Evolutionary conservation across 1,140 invertebrate genomes (phyloP).

Genomic region (Oreohelix idahoensis): DNA sequence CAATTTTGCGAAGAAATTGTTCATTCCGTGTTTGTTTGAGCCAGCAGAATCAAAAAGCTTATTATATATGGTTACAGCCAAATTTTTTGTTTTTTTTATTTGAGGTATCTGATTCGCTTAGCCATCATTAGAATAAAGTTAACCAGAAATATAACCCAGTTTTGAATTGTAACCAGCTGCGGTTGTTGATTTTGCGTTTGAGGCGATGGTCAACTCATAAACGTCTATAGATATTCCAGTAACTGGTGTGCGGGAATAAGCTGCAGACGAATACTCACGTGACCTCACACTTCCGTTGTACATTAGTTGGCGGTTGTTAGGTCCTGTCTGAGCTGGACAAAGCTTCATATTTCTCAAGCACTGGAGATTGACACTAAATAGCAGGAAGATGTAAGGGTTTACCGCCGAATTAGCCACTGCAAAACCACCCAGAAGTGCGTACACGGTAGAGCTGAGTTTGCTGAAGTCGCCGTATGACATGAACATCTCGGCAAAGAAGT

Average conservation of each 20-base stretch:
- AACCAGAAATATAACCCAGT: not conserved
- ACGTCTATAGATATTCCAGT: slow-evolving; percentile 41
- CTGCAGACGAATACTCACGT: slow-evolving; percentile 49
- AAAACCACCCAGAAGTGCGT: slow-evolving; percentile 63
- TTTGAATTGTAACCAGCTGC: not conserved
- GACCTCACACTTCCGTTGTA: slow-evolving; percentile 54
- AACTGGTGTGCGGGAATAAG: slow-evolving; percentile 41
- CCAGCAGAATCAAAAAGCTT: too few species aligned
- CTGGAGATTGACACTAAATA: slow-evolving; percentile 62
- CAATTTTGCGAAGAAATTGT: too few species aligned
- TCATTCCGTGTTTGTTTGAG: too few species aligned
- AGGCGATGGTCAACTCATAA: slow-evolving; percentile 43
- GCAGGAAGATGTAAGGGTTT: slow-evolving; percentile 70
- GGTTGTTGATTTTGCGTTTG: slow-evolving; percentile 10
- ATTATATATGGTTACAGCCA: not conserved
- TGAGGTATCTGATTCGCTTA: too few species aligned
- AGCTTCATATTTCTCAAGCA: slow-evolving; percentile 51
- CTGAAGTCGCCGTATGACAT: slow-evolving; percentile 67
- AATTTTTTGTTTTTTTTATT: not conserved
- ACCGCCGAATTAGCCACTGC: slow-evolving; percentile 68
- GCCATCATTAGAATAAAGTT: too few species aligned
- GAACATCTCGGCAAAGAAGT: slow-evolving; percentile 71
- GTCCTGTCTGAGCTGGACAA: slow-evolving; percentile 45
- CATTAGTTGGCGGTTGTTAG: slow-evolving; percentile 47
- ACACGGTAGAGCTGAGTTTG: slow-evolving; percentile 49